These are phyloP conservation scores for Blastomussa wellsi DNA, from an alignment of 92 coral and sea anemone species.

Conservation along the genomic window DNA sequence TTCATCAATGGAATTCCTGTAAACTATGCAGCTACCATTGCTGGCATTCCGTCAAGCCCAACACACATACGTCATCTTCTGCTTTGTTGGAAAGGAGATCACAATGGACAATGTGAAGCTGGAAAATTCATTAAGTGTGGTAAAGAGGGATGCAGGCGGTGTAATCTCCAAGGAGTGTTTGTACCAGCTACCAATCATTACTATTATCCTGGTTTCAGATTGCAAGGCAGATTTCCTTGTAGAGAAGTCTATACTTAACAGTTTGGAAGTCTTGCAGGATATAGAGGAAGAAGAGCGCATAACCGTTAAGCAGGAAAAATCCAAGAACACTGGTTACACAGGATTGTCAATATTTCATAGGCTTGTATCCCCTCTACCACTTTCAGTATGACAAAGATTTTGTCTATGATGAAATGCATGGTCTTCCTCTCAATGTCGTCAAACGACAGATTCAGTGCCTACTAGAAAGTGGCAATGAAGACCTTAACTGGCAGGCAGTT, in stretches of 20 bases:
- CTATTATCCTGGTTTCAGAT: too few relatives aligned
- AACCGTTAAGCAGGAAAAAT: conserved; percentile 36
- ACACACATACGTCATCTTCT: conserved; percentile 46
- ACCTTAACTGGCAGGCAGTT: conserved; percentile 46
- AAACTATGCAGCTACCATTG: conserved; percentile 28
- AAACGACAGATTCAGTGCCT: too few relatives aligned
- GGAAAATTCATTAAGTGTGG: too few relatives aligned
- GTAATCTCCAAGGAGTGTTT: conserved; percentile 34
- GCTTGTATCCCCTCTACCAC: too few relatives aligned
- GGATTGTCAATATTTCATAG: too few relatives aligned
- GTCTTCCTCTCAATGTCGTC: too few relatives aligned
- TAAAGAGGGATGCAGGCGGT: conserved; percentile 55
- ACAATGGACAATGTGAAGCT: conserved; percentile 57
- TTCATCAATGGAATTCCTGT: too few relatives aligned
- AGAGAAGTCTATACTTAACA: conserved; percentile 37
- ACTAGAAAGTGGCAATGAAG: too few relatives aligned
- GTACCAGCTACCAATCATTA: conserved; percentile 58
- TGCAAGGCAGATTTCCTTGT: conserved; percentile 45
- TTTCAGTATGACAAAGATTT: too few relatives aligned
- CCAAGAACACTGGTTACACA: too few relatives aligned
- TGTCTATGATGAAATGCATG: too few relatives aligned
- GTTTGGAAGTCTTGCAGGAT: conserved; percentile 32
- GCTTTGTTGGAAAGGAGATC: conserved; percentile 69
- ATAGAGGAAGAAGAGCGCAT: conserved; percentile 63
- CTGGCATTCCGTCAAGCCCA: conserved; percentile 36